These are phyloP conservation scores for Poeciliopsis turneri DNA, from an alignment of 2,797 vertebrate genomes.

Conservation along the genomic window DNA sequence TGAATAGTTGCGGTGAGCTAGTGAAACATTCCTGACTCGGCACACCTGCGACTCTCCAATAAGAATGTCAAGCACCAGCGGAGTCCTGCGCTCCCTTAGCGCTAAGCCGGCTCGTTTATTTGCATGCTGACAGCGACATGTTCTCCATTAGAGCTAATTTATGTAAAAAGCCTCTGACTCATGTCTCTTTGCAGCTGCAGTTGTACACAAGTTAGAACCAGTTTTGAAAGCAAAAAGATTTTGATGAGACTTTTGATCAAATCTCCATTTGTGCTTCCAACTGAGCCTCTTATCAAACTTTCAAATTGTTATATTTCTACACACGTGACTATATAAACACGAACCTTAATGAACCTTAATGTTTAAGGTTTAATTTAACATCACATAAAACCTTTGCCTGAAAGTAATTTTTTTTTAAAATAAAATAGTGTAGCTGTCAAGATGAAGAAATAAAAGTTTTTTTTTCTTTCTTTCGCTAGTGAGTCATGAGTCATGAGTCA, in stretches of 20 bases:
- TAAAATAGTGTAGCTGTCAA: background rate
- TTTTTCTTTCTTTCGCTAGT: background rate
- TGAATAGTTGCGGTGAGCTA: background rate
- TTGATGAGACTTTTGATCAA: background rate
- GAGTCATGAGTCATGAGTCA: too few relatives aligned
- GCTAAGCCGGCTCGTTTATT: background rate
- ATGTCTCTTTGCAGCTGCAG: background rate
- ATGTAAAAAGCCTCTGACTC: background rate
- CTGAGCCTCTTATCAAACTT: background rate
- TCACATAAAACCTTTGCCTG: background rate
- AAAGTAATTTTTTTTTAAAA: background rate
- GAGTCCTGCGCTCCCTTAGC: background rate
- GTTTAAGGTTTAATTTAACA: too few relatives aligned
- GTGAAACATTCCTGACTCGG: conserved; percentile 29
- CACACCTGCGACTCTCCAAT: background rate
- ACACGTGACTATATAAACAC: too few relatives aligned
- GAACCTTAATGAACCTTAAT: too few relatives aligned
- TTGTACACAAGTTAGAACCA: background rate
- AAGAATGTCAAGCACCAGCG: background rate
- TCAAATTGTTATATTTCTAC: background rate
- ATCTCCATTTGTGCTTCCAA: background rate
- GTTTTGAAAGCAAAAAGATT: background rate
- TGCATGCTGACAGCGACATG: background rate
- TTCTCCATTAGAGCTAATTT: background rate
- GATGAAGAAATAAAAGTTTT: background rate